Evolutionary conservation across 2,797 vertebrate species (phyloP).

Genomic region (Cyclura pinguis): DNA sequence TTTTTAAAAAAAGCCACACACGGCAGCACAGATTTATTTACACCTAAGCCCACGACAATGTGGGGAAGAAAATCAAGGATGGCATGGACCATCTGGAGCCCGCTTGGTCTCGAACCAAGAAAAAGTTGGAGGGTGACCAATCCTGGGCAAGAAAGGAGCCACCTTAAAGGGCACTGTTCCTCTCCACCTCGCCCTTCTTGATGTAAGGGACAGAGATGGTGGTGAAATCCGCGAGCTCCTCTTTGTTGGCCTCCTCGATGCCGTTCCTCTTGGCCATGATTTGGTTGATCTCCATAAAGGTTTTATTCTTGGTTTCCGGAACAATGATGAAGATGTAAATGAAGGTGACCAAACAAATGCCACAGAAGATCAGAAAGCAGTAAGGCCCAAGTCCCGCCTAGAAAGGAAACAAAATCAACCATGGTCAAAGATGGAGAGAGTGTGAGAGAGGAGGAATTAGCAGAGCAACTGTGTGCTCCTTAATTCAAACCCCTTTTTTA

Average conservation of each 20-base stretch:
- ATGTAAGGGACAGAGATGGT: rapidly evolving
- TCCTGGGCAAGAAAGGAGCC: background rate
- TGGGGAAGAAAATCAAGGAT: background rate
- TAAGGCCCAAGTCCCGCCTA: slow-evolving; percentile 88
- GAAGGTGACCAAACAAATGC: slow-evolving; percentile 86
- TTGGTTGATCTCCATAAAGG: slow-evolving; percentile 91
- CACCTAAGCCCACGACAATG: background rate
- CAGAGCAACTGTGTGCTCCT: too few relatives aligned
- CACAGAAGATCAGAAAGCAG: slow-evolving; percentile 90
- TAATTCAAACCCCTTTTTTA: background rate
- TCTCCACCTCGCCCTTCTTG: background rate
- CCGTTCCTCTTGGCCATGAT: slow-evolving; percentile 91
- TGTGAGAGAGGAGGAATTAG: too few relatives aligned
- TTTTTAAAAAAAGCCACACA: background rate
- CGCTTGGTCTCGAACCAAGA: background rate
- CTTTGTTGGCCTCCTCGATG: slow-evolving; percentile 77
- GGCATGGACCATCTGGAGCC: background rate
- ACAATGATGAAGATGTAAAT: slow-evolving; percentile 88
- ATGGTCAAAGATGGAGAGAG: too few relatives aligned
- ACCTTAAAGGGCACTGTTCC: slow-evolving; percentile 34
- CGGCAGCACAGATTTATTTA: background rate
- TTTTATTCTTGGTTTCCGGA: slow-evolving; percentile 94
- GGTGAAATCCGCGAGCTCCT: slow-evolving; percentile 61
- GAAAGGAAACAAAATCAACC: slow-evolving; percentile 20
- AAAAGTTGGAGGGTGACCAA: background rate